phyloP scores from a whole-genome alignment of 2,113 vertebrate genomes.

The Laticauda laticaudata region DNA sequence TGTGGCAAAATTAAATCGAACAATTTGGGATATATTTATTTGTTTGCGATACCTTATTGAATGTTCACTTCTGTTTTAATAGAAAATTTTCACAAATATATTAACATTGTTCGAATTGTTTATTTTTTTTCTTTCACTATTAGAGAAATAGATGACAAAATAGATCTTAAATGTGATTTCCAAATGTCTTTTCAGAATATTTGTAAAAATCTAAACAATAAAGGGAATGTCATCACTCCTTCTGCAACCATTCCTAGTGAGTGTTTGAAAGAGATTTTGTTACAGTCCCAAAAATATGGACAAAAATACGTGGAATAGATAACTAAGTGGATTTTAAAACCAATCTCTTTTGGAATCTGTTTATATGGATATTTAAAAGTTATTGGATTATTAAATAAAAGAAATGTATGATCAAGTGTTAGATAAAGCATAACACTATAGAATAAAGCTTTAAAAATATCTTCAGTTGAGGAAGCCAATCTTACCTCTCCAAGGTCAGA shows the following conservation, averaged over 20 bases:
- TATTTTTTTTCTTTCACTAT: constrained; percentile 26
- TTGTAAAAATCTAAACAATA: not conserved
- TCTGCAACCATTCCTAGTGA: not conserved
- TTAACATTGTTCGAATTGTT: constrained; percentile 6
- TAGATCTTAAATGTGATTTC: constrained; percentile 28
- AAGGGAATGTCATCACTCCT: not conserved
- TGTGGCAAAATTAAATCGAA: not conserved
- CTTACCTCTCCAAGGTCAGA: not conserved
- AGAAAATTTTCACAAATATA: not conserved
- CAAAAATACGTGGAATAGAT: constrained; percentile 17
- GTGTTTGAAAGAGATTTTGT: not conserved
- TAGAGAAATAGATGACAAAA: constrained; percentile 34
- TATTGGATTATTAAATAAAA: not conserved
- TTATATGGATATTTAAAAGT: not conserved
- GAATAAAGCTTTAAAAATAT: constrained; percentile 18
- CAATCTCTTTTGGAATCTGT: constrained; percentile 3
- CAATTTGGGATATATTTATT: not conserved
- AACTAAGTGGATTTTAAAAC: constrained; percentile 32
- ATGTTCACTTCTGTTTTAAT: not conserved
- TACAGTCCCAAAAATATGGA: not conserved
- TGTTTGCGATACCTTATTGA: not conserved
- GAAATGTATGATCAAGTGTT: constrained; percentile 36
- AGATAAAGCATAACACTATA: constrained; percentile 46
- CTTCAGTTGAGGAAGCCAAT: not conserved
- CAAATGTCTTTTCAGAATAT: not conserved